Conservation (phyloP, 2,113 vertebrate species). For the Menidia beryllina region DNA sequence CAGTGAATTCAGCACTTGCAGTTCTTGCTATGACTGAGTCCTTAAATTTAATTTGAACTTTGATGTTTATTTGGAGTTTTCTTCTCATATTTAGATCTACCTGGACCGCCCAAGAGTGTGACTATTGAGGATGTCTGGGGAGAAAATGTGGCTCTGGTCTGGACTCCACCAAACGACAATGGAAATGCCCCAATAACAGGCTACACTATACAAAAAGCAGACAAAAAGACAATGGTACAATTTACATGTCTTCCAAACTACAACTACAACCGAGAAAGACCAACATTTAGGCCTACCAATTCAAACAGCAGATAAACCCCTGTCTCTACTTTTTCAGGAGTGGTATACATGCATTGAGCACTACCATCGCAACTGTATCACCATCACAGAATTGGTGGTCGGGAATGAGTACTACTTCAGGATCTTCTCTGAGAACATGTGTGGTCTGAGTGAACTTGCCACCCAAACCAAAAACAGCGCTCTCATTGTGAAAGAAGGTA, state of each 20-base stretch:
- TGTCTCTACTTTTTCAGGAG: conserved; percentile 68
- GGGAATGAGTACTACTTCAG: conserved; percentile 98
- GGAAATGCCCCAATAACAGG: conserved; percentile 95
- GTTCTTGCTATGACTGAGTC: background rate
- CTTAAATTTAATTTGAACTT: background rate
- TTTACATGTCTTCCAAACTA: background rate
- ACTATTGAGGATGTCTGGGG: conserved; percentile 96
- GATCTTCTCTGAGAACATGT: conserved; percentile 95
- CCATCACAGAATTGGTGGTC: conserved; percentile 93
- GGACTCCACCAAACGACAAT: conserved; percentile 92
- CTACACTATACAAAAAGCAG: conserved; percentile 98
- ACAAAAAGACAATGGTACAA: conserved; percentile 96
- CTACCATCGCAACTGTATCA: conserved; percentile 92
- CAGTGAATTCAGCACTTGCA: conserved; percentile 57
- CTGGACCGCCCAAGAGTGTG: conserved; percentile 90
- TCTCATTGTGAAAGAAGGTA: conserved; percentile 94
- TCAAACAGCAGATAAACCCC: background rate
- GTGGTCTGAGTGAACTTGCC: conserved; percentile 91
- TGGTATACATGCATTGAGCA: conserved; percentile 90
- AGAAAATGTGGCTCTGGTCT: conserved; percentile 92
- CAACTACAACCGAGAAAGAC: background rate
- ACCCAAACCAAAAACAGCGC: conserved; percentile 94
- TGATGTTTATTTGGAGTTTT: background rate
- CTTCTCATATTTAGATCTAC: conserved; percentile 84
- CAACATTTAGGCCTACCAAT: background rate